Percentiles rank a stretch among this genome's conserved stretches.
Evolutionary conservation across 2,113 vertebrate genomes (phyloP).

Genomic region (Coreoperca whiteheadi): DNA sequence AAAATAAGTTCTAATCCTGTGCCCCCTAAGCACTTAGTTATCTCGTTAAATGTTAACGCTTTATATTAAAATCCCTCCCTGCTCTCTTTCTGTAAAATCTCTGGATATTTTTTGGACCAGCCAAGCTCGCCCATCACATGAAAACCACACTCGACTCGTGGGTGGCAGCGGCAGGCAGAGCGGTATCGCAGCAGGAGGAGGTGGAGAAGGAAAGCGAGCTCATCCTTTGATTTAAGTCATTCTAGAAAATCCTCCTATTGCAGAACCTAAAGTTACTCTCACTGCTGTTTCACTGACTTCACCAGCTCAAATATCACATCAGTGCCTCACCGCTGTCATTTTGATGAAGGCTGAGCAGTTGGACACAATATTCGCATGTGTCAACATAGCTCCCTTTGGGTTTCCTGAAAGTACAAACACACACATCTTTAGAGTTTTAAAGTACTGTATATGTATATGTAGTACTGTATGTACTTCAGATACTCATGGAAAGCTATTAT

Average conservation of each 20-base stretch:
- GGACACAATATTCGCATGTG: constrained; percentile 90
- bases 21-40: too few relatives aligned
- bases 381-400: constrained; percentile 94
- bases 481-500: background rate
- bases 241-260: background rate
- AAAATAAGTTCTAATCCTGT: too few relatives aligned
- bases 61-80: background rate
- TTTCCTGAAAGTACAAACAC: constrained; percentile 84
- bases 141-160: too few relatives aligned
- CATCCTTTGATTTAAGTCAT: background rate
- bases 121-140: too few relatives aligned
- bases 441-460: background rate
- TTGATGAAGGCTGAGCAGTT: constrained; percentile 89
- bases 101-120: too few relatives aligned
- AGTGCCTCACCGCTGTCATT: constrained; percentile 86
- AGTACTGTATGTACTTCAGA: background rate
- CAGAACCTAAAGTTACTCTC: background rate
- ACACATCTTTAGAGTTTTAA: constrained; percentile 1
- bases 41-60: too few relatives aligned
- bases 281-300: background rate
- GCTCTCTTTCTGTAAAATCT: background rate
- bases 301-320: background rate
- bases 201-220: background rate
- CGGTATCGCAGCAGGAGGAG: background rate
- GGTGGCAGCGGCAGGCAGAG: background rate